Conservation (phyloP, 2,113 vertebrate genomes). For the Dipodomys stephensi region DNA sequence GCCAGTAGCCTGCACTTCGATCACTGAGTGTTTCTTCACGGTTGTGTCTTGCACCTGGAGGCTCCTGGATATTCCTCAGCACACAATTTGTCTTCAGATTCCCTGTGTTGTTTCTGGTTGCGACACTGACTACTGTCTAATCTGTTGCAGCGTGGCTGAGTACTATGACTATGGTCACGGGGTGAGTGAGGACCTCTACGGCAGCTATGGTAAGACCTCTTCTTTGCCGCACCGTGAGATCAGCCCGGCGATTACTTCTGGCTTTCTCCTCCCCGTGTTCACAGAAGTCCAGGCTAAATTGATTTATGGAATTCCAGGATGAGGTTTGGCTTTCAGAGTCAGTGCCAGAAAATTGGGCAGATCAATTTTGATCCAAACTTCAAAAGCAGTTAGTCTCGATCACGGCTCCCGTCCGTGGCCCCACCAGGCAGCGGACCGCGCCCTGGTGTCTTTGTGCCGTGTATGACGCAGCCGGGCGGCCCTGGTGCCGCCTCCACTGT, state of each 20-base stretch:
- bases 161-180: constrained; percentile 97
- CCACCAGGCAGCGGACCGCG: too few relatives aligned
- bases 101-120: constrained; percentile 52
- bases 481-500: neutral
- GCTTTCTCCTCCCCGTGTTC: constrained; percentile 61
- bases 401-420: constrained; percentile 68
- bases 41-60: constrained; percentile 30
- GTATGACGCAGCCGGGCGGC: neutral
- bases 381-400: constrained; percentile 80
- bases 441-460: neutral
- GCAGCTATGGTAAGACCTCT: constrained; percentile 95
- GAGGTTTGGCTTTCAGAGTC: constrained; percentile 66
- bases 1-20: constrained; percentile 41
- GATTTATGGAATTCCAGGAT: constrained; percentile 79
- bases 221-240: constrained; percentile 77
- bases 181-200: constrained; percentile 94
- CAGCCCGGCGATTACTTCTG: constrained; percentile 77
- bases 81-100: constrained; percentile 52
- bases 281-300: constrained; percentile 71
- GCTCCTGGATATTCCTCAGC: neutral
- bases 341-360: constrained; percentile 76
- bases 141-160: constrained; percentile 93
- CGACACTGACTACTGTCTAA: constrained; percentile 81
- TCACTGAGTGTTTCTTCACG: constrained; percentile 40
- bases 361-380: constrained; percentile 83